Percentiles rank a stretch among this genome's conserved stretches.
These are phyloP conservation scores for Stictocephala bisonia DNA, from an alignment of 2,888 invertebrate species.

Conservation along the genomic window DNA sequence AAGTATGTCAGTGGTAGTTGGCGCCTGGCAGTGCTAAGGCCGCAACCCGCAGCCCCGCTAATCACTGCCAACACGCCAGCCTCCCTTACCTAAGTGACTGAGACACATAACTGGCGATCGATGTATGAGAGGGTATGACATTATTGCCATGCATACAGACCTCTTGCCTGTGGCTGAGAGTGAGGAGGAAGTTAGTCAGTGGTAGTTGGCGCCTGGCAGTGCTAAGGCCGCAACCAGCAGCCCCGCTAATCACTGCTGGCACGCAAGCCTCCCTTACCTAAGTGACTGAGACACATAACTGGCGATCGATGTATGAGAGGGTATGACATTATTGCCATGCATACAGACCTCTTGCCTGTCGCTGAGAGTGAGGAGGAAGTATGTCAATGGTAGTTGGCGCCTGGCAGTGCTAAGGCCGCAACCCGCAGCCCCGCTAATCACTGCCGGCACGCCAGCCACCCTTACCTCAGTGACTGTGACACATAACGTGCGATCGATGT, in stretches of 20 bases:
- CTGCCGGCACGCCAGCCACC: conserved; percentile 42
- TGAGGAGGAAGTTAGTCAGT: no score
- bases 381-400: conserved; percentile 48
- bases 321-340: no score
- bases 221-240: conserved; percentile 47
- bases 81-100: no score
- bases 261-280: conserved; percentile 40
- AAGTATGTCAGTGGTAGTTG: no score
- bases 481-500: not conserved
- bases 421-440: conserved; percentile 47
- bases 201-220: conserved; percentile 49
- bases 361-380: no score
- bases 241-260: conserved; percentile 43
- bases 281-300: no score
- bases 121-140: no score
- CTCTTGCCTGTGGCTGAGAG: no score
- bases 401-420: conserved; percentile 47
- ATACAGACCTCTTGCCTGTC: no score
- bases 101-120: no score
- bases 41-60: conserved; percentile 46
- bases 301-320: no score
- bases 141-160: no score
- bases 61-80: conserved; percentile 46
- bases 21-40: conserved; percentile 48
- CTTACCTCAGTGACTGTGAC: not conserved